These are phyloP conservation scores for Trichonephila clavipes DNA, from an alignment of 1,140 invertebrate species.

Conservation along the genomic window DNA sequence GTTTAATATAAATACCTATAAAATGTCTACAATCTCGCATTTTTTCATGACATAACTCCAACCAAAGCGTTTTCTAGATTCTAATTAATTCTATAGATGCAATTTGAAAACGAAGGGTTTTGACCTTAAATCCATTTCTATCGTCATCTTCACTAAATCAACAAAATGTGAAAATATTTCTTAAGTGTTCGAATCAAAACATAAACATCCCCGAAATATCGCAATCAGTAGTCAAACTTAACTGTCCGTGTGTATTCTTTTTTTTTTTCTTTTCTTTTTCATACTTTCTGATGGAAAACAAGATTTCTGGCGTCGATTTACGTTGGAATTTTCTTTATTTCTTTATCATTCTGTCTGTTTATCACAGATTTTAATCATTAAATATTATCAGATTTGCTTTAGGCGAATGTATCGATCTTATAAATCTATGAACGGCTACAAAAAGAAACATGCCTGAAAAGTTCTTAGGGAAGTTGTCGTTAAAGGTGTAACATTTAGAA, in stretches of 20 bases:
- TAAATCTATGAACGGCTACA: neutral
- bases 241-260: neutral
- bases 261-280: neutral
- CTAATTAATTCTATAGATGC: neutral
- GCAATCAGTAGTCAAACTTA: neutral
- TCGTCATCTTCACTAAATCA: neutral
- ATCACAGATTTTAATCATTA: conserved; percentile 1
- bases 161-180: neutral
- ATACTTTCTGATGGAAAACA: conserved; percentile 42
- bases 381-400: conserved; percentile 25
- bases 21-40: no score
- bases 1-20: no score
- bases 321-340: conserved; percentile 17
- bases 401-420: conserved; percentile 21
- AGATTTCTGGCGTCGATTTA: conserved; percentile 47
- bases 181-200: neutral
- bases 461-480: neutral
- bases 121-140: conserved; percentile 13
- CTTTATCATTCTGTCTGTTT: neutral
- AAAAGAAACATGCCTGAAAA: neutral
- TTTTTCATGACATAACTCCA: no score
- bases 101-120: neutral
- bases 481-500: neutral
- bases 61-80: no score
- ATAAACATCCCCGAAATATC: neutral